Evolutionary conservation across 2,113 vertebrate species (phyloP).

Genomic region (Eclectus roratus): DNA sequence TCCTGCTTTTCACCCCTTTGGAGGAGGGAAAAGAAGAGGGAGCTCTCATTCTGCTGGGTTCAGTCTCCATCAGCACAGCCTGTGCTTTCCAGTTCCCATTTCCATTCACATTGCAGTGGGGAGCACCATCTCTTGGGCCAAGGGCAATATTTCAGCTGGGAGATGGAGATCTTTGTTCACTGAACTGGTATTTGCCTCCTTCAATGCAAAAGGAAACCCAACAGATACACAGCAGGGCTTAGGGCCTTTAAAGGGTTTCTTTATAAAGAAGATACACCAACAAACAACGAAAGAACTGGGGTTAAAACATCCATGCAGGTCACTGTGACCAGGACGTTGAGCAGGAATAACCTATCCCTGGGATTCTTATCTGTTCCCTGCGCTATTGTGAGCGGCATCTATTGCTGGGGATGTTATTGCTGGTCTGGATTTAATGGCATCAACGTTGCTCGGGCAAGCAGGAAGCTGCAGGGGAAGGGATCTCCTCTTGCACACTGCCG

Average conservation of each 20-base stretch:
- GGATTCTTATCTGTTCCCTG: conserved; percentile 12
- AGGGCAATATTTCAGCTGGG: neutral
- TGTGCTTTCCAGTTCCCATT: neutral
- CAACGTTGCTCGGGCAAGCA: neutral
- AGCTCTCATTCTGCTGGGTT: neutral
- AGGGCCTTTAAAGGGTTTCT: neutral
- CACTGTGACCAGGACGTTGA: conserved; percentile 36
- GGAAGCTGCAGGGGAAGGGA: neutral
- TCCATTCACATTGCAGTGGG: accelerated
- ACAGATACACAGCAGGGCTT: neutral
- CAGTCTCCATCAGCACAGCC: neutral
- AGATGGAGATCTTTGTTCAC: neutral
- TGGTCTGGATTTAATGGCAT: neutral
- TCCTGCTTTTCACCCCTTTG: neutral
- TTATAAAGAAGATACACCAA: neutral
- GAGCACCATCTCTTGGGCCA: neutral
- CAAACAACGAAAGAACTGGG: neutral
- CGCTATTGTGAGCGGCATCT: neutral
- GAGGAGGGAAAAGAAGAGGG: neutral
- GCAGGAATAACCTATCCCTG: neutral
- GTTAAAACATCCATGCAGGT: neutral
- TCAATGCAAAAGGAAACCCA: neutral
- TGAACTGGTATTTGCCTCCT: neutral
- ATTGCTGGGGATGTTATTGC: conserved; percentile 29
- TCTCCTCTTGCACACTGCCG: neutral